Conservation (phyloP, 2,797 vertebrate genomes). For the Carapus acus region DNA sequence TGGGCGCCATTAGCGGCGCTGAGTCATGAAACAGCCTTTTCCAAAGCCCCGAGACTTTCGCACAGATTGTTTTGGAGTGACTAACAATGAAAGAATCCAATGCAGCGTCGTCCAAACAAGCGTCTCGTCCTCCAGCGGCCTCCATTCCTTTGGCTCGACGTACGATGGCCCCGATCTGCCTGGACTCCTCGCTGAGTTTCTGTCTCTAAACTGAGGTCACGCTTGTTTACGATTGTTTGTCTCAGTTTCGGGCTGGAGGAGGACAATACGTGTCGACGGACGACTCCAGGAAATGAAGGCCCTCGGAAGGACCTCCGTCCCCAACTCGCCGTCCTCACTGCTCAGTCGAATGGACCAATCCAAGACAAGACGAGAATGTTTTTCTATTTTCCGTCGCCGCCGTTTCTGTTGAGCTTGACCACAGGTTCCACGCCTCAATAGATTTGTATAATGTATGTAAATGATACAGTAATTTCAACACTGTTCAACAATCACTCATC, state of each 20-base stretch:
- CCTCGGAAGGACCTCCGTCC: slow-evolving; percentile 44
- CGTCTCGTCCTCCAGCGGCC: slow-evolving; percentile 23
- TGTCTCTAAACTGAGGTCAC: slow-evolving; percentile 41
- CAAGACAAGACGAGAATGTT: slow-evolving; percentile 30
- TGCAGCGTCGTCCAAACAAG: slow-evolving; percentile 34
- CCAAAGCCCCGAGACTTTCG: slow-evolving; percentile 13
- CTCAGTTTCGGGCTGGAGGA: slow-evolving; percentile 33
- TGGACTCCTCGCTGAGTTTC: slow-evolving; percentile 30
- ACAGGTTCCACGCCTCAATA: slow-evolving; percentile 23
- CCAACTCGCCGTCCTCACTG: too few species aligned
- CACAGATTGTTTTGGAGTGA: slow-evolving; percentile 16
- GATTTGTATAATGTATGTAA: background rate
- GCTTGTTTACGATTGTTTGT: slow-evolving; percentile 50
- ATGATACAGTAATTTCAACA: background rate
- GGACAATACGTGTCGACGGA: slow-evolving; percentile 51
- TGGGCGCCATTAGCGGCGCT: background rate
- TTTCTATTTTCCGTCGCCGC: slow-evolving; percentile 25
- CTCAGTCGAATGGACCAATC: slow-evolving; percentile 30
- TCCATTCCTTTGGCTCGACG: slow-evolving; percentile 22
- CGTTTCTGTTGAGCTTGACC: slow-evolving; percentile 8
- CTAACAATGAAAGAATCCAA: slow-evolving; percentile 11
- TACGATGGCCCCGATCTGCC: slow-evolving; percentile 19
- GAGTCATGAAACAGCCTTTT: slow-evolving; percentile 6
- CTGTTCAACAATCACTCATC: slow-evolving; percentile 9
- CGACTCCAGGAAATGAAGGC: slow-evolving; percentile 59